Evolutionary conservation across 2,797 vertebrate genomes (phyloP).

Genomic region (Myotis daubentonii): DNA sequence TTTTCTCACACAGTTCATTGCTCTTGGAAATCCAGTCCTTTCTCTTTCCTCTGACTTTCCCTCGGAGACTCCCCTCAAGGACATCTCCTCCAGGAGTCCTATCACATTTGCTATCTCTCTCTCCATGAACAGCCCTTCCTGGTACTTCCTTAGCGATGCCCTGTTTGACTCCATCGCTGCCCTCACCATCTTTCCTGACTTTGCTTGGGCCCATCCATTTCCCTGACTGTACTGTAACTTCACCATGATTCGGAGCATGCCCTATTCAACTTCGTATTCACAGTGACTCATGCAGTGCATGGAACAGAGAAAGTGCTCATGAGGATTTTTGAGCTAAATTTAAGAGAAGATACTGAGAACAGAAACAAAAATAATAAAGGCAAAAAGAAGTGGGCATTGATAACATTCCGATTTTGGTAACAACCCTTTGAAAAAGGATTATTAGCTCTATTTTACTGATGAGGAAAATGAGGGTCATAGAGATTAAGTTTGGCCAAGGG

Average conservation of each 20-base stretch:
- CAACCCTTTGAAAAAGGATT: neutral
- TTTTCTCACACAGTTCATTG: neutral
- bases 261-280: neutral
- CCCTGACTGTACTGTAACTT: neutral
- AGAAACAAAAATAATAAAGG: neutral
- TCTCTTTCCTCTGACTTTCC: neutral
- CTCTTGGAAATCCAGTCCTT: neutral
- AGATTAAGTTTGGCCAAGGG: neutral
- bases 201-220: neutral
- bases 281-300: neutral
- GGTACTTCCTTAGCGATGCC: neutral
- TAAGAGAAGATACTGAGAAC: neutral
- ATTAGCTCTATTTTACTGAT: neutral
- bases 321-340: neutral
- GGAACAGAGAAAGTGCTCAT: neutral
- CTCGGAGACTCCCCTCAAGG: neutral
- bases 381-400: neutral
- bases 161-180: neutral
- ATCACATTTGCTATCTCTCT: fast-evolving
- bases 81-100: neutral
- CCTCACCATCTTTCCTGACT: neutral
- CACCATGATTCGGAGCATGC: neutral
- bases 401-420: neutral
- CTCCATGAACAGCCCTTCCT: neutral
- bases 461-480: neutral